Conservation (phyloP, 2,888 invertebrate species). For the Muscina levida region DNA sequence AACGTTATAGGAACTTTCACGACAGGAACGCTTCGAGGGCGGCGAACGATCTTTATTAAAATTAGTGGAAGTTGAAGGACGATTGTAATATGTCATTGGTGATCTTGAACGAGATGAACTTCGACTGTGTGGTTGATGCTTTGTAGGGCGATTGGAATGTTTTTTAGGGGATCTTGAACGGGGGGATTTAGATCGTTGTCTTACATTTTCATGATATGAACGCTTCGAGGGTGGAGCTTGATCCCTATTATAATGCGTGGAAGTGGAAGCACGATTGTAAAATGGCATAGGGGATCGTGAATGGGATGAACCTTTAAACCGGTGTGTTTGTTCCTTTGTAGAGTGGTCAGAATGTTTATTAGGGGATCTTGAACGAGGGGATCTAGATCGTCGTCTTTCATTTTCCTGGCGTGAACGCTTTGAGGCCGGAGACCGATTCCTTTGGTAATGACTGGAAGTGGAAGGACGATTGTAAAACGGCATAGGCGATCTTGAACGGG, state of each 20-base stretch:
- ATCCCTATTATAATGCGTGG: neutral
- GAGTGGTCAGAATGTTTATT: neutral
- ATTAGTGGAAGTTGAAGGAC: conserved; percentile 1
- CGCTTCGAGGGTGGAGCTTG: neutral
- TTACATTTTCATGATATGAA: neutral
- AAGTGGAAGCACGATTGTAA: neutral
- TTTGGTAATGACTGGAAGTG: neutral
- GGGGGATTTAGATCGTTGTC: neutral
- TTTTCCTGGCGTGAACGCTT: neutral
- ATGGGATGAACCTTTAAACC: no score
- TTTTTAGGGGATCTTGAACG: neutral
- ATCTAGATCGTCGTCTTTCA: neutral
- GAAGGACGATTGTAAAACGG: conserved; percentile 5
- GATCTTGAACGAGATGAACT: conserved; percentile 37
- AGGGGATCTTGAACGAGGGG: neutral
- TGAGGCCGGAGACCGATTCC: neutral
- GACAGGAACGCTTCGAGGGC: neutral
- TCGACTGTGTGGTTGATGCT: no score
- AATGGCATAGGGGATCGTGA: conserved; percentile 21
- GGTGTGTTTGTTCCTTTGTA: no score
- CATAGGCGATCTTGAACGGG: no score
- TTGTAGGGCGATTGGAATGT: neutral
- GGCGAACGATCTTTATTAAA: conserved; percentile 11
- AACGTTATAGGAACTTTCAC: conserved; percentile 3
- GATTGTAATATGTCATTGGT: neutral